A percentile compares a stretch with the other conserved stretches of the same genome.
Evolutionary conservation across 2,113 vertebrate genomes (phyloP).

Genomic region (Noctilio leporinus): DNA sequence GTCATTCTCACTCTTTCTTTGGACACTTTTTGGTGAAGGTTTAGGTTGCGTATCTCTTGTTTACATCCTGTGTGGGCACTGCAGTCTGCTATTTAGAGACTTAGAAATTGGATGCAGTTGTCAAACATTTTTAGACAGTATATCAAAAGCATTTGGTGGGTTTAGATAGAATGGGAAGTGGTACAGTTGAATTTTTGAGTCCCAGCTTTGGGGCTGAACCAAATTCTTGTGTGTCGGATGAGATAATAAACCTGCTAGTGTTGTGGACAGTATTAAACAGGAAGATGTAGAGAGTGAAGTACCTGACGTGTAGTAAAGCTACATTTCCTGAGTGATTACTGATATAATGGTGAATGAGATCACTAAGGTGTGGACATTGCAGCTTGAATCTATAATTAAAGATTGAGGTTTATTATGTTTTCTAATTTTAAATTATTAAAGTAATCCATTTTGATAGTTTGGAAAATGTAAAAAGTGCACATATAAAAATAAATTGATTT

Average conservation of each 20-base stretch:
- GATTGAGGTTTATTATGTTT: background rate
- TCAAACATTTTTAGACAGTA: background rate
- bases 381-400: background rate
- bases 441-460: background rate
- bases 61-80: background rate
- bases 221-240: background rate
- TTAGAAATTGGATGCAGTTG: background rate
- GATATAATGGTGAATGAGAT: background rate
- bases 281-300: accelerated
- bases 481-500: background rate
- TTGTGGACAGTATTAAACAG: background rate
- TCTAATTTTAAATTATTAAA: background rate
- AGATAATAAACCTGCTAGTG: accelerated
- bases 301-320: background rate
- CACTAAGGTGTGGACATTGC: background rate
- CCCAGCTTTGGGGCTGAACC: background rate
- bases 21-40: background rate
- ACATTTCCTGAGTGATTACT: background rate
- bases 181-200: background rate
- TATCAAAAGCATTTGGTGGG: too few relatives aligned
- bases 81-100: background rate
- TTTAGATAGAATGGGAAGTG: background rate
- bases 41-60: background rate
- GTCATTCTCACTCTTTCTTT: background rate
- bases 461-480: background rate